Base-by-base conservation (phyloP, 2,113 vertebrate genomes). In the Tringa solitaria region DNA sequence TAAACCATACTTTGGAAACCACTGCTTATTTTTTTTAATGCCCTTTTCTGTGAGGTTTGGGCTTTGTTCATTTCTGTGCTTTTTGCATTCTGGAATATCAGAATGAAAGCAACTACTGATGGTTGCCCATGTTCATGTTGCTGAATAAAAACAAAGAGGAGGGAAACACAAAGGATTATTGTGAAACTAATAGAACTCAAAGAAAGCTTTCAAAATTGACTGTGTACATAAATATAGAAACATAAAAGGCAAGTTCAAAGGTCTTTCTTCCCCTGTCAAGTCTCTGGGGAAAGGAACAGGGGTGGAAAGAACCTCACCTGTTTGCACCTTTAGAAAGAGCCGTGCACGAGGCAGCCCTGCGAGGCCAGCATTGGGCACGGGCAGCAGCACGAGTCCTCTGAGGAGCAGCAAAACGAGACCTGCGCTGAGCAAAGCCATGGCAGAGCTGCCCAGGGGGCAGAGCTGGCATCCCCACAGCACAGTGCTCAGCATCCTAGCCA, bases 401-500 rank as follows among this genome's bases (percentile, higher is more conserved):
- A 18, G 12, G 53, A 68, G 59, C 85, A 37, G 56, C 72, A n/a
- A 26, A 54, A 43, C 37, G 78, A 64, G 51, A 41, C 8, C 56
- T 82, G 64, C 28, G 4, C 61, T 24, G n/a, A 48, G 67, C 85
- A 75, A 14, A 67, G 67, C 30, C 14, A 2, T 2, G 1, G 22
- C 69, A n/a, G 32, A 76, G 45, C 50, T 30, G 7, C 77, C 68
- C 37, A 0, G 4, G 56, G 8, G 35, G 15, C 72, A 56, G 48
- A 48, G 60, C 80, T 61, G 83, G 14, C 14, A 1, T 35, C 74
- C 64, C 67, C 46, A 16, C 2, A 17, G 77, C 86, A 53, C 14
- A 2, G 68, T 23, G 8, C 56, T 51, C 46, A 7, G 73, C 0
- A 0, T 54, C 75, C 61, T n/a, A 8, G 46, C 53, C 46, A 12